Evolutionary conservation across 2,797 vertebrate genomes (phyloP).

Genomic region (Micromesistius poutassou): DNA sequence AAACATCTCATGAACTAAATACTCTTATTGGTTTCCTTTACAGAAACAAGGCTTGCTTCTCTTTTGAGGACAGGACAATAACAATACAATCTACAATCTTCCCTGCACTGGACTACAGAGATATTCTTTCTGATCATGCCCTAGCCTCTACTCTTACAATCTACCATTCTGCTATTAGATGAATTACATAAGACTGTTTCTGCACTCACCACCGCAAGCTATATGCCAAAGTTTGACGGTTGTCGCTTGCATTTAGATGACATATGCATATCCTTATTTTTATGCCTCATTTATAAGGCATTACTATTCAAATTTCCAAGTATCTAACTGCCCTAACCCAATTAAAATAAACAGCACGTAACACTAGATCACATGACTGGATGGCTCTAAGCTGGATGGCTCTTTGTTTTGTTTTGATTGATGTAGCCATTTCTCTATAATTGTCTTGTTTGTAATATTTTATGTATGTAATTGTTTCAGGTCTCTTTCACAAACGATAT

Average conservation of each 20-base stretch:
- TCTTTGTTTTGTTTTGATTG: background rate
- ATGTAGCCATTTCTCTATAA: background rate
- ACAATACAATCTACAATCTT: background rate
- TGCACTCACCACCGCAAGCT: background rate
- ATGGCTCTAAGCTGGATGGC: background rate
- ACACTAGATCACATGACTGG: background rate
- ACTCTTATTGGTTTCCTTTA: background rate
- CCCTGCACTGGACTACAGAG: background rate
- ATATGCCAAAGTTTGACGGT: background rate
- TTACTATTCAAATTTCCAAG: background rate
- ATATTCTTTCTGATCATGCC: background rate
- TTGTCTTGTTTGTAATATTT: background rate
- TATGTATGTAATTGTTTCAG: background rate
- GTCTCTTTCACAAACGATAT: background rate
- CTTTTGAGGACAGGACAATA: background rate
- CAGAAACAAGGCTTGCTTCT: background rate
- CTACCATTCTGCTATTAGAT: background rate
- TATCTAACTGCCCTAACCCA: background rate
- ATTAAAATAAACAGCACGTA: no score
- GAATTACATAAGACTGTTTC: background rate
- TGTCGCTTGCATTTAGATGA: background rate
- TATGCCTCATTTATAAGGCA: background rate
- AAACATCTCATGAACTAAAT: conserved; percentile 3
- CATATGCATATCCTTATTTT: background rate
- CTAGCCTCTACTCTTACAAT: background rate